Base-by-base conservation (phyloP, 64 coral and sea anemone genomes). In the Astreopora myriophthalma region DNA sequence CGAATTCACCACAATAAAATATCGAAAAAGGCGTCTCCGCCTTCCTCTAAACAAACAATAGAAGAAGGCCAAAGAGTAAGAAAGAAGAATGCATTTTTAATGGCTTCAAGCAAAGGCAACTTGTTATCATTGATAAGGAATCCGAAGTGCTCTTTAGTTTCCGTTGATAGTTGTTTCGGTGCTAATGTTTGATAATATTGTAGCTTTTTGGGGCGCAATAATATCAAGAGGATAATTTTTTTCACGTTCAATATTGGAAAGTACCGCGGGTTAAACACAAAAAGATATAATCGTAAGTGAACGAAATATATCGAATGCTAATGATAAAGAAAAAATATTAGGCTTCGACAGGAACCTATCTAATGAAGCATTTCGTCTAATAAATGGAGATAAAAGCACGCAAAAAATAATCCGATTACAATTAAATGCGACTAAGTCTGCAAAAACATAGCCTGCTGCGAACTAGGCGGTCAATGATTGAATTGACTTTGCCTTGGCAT, bases 1-100 rank as follows among this genome's bases (percentile, higher is more conserved):
- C 22, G 52, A 57, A 55, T 83, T 25, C 57, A 83, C 35, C 6
- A 83, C 79, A 83, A 64, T 83, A 32, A 22, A 64, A 60, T 64
- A 31, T 83, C 11, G 52, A 37, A 9, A 64, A 83, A 83, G 6
- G 26, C 9, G 2, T 83, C 79, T 37, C 79, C 79, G 79, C 79
- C 57, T 31, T 20, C 48, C 7, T 22, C 22, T 64, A 20, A 13
- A 80, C 0, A 37, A 63, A 83, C 52, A 83, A 63, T 34, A 61
- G 48, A 35, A 64, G n/a, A 11, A 83, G 57, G 6, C 11, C 1
- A 35, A 35, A 3, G 20, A 24, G 34, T 23, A 61, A 12, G n/a
- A 58, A 61, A 83, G 22, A 65, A 65, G 33, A 57, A 57, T 46
- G 49, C 75, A 52, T 48, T 76, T 48, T 76, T 46, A 49, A 76